phyloP scores from a whole-genome alignment of 1,140 invertebrate species.

The Orius laevigatus region DNA sequence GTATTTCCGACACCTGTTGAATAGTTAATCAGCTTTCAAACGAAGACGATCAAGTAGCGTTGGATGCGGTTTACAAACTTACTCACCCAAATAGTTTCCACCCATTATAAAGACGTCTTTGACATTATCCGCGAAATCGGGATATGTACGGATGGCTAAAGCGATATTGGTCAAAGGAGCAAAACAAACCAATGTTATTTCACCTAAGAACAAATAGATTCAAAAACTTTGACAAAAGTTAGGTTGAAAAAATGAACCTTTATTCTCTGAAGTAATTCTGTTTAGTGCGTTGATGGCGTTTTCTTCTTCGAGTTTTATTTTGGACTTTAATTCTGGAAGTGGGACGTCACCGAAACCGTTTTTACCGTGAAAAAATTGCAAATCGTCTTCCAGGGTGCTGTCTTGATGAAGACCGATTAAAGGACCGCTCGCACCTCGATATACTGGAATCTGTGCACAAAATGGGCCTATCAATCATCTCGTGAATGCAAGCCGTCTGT shows the following conservation, averaged over 20 bases:
- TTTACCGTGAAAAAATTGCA: conserved; percentile 32
- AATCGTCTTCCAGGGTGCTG: conserved; percentile 3
- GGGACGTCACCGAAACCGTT: conserved; percentile 50
- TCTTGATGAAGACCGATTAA: conserved; percentile 22
- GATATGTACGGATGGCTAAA: conserved; percentile 47
- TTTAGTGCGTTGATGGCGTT: conserved; percentile 33
- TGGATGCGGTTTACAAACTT: no score
- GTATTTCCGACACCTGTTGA: conserved; percentile 45
- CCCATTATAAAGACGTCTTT: conserved; percentile 58
- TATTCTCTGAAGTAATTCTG: conserved; percentile 30
- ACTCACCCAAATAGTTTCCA: conserved; percentile 48
- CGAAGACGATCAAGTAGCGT: no score
- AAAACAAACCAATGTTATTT: conserved; percentile 36
- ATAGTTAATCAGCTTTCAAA: conserved; percentile 11
- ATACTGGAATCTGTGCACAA: conserved; percentile 47
- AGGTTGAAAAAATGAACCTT: conserved; percentile 22
- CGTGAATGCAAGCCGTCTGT: background rate
- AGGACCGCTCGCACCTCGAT: conserved; percentile 34
- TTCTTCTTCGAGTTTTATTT: conserved; percentile 24
- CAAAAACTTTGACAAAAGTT: background rate
- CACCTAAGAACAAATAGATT: conserved; percentile 13
- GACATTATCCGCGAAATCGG: conserved; percentile 38
- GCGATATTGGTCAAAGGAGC: conserved; percentile 66
- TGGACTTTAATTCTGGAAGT: conserved; percentile 23
- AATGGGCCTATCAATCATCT: background rate